A percentile compares a stretch with the other conserved stretches of the same genome.
Evolutionary conservation across 2,888 invertebrate species (phyloP).

Genomic region (Stenchaetothrips biformis): DNA sequence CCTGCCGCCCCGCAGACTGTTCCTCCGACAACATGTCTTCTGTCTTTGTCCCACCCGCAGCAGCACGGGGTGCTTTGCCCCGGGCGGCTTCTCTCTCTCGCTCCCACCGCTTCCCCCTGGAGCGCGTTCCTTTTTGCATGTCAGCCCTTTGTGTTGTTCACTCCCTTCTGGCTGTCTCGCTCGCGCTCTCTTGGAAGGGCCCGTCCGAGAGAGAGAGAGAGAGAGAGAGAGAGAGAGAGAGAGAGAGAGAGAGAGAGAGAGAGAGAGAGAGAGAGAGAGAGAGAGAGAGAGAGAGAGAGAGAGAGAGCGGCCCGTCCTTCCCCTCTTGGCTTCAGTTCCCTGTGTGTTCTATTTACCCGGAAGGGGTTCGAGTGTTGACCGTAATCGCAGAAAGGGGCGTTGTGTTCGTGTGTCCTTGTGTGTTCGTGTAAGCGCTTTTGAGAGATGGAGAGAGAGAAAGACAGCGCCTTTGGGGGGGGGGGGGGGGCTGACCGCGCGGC

Average conservation of each 20-base stretch:
- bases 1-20: neutral
- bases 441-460: neutral
- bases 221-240: constrained; percentile 26
- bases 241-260: too few species aligned
- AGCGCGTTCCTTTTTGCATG: neutral
- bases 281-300: constrained; percentile 28
- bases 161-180: neutral
- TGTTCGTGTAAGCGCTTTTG: neutral
- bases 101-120: neutral
- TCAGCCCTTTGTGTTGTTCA: neutral
- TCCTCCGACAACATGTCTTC: neutral
- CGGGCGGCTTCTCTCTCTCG: constrained; percentile 23
- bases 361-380: constrained; percentile 6
- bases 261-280: constrained; percentile 29
- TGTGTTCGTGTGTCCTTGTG: neutral
- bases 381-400: neutral
- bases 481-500: too few species aligned
- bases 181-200: neutral
- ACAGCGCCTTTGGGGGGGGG: neutral
- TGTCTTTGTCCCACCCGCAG: constrained; percentile 24
- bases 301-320: too few species aligned
- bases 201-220: neutral
- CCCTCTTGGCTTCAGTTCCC: too few species aligned
- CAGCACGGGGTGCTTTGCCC: constrained; percentile 20
- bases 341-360: neutral